A percentile compares a stretch with the other conserved stretches of the same genome.
Conservation (phyloP, 2,113 vertebrate species). For the Leptobrachium leishanense region DNA sequence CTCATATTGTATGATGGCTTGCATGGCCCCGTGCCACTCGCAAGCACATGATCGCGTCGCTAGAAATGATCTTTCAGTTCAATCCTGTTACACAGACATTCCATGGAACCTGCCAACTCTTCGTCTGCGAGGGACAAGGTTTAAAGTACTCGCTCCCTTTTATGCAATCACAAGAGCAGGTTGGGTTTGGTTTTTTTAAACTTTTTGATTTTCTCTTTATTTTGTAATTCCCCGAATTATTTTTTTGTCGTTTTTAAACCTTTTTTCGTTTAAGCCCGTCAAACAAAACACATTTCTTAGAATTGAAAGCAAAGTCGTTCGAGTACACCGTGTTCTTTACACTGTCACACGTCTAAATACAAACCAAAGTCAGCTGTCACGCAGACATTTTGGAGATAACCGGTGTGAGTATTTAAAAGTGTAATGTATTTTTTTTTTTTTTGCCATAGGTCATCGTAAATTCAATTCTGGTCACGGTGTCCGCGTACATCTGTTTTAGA, state of each 20-base stretch:
- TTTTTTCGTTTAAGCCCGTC: slow-evolving; percentile 55
- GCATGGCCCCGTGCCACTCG: slow-evolving; percentile 53
- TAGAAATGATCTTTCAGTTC: slow-evolving; percentile 52
- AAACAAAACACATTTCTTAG: slow-evolving; percentile 65
- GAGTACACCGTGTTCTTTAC: slow-evolving; percentile 72
- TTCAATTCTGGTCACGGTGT: slow-evolving; percentile 68
- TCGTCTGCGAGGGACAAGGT: slow-evolving; percentile 57
- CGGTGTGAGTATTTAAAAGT: slow-evolving; percentile 50
- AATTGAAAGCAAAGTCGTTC: slow-evolving; percentile 68
- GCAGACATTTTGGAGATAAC: slow-evolving; percentile 55
- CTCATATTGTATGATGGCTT: slow-evolving; percentile 52
- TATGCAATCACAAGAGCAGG: slow-evolving; percentile 40
- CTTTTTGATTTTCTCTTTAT: slow-evolving; percentile 21
- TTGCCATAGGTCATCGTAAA: slow-evolving; percentile 72
- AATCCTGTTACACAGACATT: slow-evolving; percentile 66
- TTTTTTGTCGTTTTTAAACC: neutral
- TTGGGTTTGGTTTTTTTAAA: slow-evolving; percentile 1
- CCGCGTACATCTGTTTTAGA: slow-evolving; percentile 72
- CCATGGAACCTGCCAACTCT: slow-evolving; percentile 50
- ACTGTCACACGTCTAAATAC: slow-evolving; percentile 71
- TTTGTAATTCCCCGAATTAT: slow-evolving; percentile 16
- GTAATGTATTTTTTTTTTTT: slow-evolving; percentile 33
- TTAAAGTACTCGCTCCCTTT: slow-evolving; percentile 58
- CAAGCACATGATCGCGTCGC: slow-evolving; percentile 67
- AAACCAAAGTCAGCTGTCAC: slow-evolving; percentile 76